A percentile compares a stretch with the other conserved stretches of the same genome.
Conservation (phyloP, 2,888 invertebrate genomes). For the Platerodrilus igneus region DNA sequence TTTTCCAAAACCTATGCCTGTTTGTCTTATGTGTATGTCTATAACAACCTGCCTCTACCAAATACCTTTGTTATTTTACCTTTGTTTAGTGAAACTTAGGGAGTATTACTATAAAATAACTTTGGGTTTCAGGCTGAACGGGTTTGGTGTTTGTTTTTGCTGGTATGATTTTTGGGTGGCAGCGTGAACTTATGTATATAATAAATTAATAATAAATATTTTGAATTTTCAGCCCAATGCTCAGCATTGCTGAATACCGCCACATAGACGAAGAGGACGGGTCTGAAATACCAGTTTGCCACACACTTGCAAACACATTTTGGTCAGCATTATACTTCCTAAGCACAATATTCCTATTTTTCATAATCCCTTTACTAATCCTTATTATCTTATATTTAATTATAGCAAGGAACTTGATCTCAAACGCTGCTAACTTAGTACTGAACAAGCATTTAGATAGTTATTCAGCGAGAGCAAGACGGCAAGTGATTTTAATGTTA, state of each 20-base stretch:
- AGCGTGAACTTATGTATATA: no score
- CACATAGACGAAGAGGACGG: conserved; percentile 66
- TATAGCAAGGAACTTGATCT: conserved; percentile 78
- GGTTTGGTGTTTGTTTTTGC: conserved; percentile 36
- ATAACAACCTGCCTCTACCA: conserved; percentile 14
- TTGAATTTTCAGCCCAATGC: conserved; percentile 69
- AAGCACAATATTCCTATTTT: conserved; percentile 73
- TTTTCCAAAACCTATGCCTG: conserved; percentile 19
- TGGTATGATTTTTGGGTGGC: neutral
- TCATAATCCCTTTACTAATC: conserved; percentile 73
- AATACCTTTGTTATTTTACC: conserved; percentile 17
- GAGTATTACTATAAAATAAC: no score
- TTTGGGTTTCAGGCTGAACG: no score
- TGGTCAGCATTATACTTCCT: conserved; percentile 79
- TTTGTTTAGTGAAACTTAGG: conserved; percentile 12
- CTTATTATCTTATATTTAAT: conserved; percentile 76
- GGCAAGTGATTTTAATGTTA: conserved; percentile 82
- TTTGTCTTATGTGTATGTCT: conserved; percentile 19
- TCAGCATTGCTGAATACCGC: conserved; percentile 70
- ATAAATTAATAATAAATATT: no score
- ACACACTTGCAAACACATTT: conserved; percentile 69
- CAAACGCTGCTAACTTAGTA: conserved; percentile 61
- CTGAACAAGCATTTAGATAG: conserved; percentile 69
- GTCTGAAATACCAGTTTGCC: conserved; percentile 66
- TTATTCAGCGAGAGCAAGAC: conserved; percentile 66